phyloP scores from a whole-genome alignment of 1,140 invertebrate genomes.

The Drosophila lacertosa region DNA sequence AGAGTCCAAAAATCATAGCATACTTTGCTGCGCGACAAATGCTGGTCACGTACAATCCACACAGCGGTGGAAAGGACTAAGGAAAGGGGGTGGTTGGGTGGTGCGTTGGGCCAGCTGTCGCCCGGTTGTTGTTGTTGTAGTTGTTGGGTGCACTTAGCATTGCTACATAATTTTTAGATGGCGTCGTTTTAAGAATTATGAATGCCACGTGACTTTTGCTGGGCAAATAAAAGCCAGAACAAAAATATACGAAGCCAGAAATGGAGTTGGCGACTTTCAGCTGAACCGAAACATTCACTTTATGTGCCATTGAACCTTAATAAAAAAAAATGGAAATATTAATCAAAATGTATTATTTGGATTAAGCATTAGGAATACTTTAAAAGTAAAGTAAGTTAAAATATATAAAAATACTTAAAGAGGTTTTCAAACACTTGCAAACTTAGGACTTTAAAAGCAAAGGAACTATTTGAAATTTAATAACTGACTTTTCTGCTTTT shows the following conservation, averaged over 20 bases:
- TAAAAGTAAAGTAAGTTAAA: neutral
- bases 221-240: slow-evolving; percentile 55
- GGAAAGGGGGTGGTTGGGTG: neutral
- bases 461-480: neutral
- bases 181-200: slow-evolving; percentile 84
- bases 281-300: slow-evolving; percentile 37
- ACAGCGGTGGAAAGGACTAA: neutral
- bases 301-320: neutral
- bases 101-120: slow-evolving; percentile 48
- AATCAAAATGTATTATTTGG: neutral
- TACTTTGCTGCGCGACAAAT: slow-evolving; percentile 60
- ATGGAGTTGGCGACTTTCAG: slow-evolving; percentile 21
- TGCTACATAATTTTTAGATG: slow-evolving; percentile 79
- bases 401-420: neutral
- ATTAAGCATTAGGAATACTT: neutral
- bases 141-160: slow-evolving; percentile 77
- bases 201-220: slow-evolving; percentile 83
- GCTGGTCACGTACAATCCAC: slow-evolving; percentile 64
- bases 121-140: too few relatives aligned
- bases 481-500: too few relatives aligned
- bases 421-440: too few relatives aligned
- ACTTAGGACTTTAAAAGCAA: neutral
- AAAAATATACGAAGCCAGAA: slow-evolving; percentile 3
- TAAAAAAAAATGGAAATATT: neutral
- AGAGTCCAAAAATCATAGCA: slow-evolving; percentile 48